Evolutionary conservation across 2,113 vertebrate species (phyloP).

Genomic region (Pluvialis apricaria): DNA sequence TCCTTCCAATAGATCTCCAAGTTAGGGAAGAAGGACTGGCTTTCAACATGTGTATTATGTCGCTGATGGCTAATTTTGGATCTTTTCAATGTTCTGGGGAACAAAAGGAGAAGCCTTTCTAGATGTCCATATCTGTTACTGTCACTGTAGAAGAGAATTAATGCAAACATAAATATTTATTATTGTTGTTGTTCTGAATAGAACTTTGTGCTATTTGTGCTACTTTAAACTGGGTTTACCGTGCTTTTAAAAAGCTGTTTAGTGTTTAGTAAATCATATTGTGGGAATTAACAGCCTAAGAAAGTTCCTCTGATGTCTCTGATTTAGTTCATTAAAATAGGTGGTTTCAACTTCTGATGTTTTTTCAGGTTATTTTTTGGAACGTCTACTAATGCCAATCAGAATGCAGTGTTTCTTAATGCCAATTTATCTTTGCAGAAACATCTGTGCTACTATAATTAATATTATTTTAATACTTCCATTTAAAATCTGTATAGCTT

Average conservation of each 20-base stretch:
- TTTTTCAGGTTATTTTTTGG: not conserved
- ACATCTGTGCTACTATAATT: conserved; percentile 46
- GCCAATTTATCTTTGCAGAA: conserved; percentile 26
- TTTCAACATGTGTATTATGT: not conserved
- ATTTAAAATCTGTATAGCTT: not conserved
- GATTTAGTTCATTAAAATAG: not conserved
- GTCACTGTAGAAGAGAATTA: not conserved
- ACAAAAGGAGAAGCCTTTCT: not conserved
- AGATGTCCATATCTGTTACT: not conserved
- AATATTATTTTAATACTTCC: conserved; percentile 30
- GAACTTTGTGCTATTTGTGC: not conserved
- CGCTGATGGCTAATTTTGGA: not conserved
- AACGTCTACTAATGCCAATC: not conserved
- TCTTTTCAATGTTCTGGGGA: not conserved
- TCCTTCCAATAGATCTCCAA: not conserved
- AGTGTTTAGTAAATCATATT: not conserved
- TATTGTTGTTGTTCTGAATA: not conserved
- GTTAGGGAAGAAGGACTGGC: not conserved
- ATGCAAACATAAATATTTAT: not conserved
- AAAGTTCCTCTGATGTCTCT: not conserved
- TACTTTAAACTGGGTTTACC: not conserved
- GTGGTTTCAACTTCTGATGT: not conserved
- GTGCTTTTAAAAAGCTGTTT: not conserved
- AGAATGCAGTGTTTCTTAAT: conserved; percentile 2
- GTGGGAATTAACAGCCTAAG: not conserved